phyloP scores from a whole-genome alignment of 1,140 invertebrate genomes.

The Zaprionus capensis region DNA sequence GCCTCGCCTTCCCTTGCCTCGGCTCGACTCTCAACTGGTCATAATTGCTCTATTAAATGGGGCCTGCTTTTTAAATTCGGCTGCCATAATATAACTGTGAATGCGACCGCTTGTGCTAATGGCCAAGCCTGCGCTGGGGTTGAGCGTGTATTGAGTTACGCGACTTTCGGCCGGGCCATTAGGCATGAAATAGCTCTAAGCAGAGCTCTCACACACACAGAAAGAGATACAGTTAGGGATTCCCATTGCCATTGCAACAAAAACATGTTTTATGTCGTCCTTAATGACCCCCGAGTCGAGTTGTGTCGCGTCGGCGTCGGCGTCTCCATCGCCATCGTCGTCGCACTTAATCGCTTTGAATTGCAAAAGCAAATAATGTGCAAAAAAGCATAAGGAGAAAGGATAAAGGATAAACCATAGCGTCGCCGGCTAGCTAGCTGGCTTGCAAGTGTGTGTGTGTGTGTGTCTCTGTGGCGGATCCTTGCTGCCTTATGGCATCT shows the following conservation, averaged over 20 bases:
- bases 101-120: conserved; percentile 67
- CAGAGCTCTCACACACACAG: conserved; percentile 1
- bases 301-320: conserved; percentile 37
- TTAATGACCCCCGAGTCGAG: conserved; percentile 76
- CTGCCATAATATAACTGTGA: conserved; percentile 27
- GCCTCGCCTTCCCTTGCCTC: background rate
- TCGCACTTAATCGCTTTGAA: conserved; percentile 82
- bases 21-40: conserved; percentile 73
- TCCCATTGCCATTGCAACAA: conserved; percentile 74
- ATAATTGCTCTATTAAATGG: conserved; percentile 83
- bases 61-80: conserved; percentile 59
- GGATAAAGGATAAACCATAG: conserved; percentile 81
- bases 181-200: conserved; percentile 75
- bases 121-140: conserved; percentile 32
- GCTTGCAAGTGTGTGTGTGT: conserved; percentile 27
- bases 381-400: conserved; percentile 81
- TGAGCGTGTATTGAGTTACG: conserved; percentile 61
- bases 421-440: conserved; percentile 57
- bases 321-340: conserved; percentile 48
- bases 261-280: conserved; percentile 82
- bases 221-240: conserved; percentile 40
- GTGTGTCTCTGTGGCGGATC: conserved; percentile 59
- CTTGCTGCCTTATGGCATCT: conserved; percentile 73
- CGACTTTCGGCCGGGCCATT: conserved; percentile 72
- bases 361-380: conserved; percentile 83